phyloP scores from a whole-genome alignment of 2,888 invertebrate genomes.

The Eupithecia insigniata region DNA sequence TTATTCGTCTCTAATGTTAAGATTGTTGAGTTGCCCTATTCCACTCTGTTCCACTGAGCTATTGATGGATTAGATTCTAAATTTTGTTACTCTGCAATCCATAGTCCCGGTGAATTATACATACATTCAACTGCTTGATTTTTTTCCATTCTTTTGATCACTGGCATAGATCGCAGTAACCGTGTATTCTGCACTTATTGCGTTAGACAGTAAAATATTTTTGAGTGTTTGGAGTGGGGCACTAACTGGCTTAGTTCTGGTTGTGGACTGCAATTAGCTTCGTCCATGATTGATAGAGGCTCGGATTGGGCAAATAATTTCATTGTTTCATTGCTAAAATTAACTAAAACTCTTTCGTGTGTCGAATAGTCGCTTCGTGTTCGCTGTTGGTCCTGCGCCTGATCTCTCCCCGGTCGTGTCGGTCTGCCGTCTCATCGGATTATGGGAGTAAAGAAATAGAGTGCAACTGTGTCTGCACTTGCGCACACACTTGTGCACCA shows the following conservation, averaged over 20 bases:
- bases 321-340: neutral
- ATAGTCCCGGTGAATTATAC: too few species aligned
- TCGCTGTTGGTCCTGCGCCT: neutral
- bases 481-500: neutral
- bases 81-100: too few species aligned
- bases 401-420: too few species aligned
- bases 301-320: neutral
- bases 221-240: slow-evolving; percentile 61
- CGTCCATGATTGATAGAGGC: slow-evolving; percentile 17
- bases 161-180: neutral
- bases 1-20: too few species aligned
- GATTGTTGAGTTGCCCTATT: too few species aligned
- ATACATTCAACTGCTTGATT: too few species aligned
- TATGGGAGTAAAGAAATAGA: too few species aligned
- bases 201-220: slow-evolving; percentile 65
- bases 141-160: too few species aligned
- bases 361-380: too few species aligned
- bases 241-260: slow-evolving; percentile 45
- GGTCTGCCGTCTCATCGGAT: neutral
- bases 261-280: slow-evolving; percentile 26
- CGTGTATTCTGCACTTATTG: slow-evolving; percentile 51
- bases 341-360: neutral
- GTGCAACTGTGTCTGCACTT: too few species aligned
- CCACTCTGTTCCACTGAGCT: too few species aligned
- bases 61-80: too few species aligned